phyloP scores from a whole-genome alignment of 2,888 invertebrate species.

The Unio delphinus region DNA sequence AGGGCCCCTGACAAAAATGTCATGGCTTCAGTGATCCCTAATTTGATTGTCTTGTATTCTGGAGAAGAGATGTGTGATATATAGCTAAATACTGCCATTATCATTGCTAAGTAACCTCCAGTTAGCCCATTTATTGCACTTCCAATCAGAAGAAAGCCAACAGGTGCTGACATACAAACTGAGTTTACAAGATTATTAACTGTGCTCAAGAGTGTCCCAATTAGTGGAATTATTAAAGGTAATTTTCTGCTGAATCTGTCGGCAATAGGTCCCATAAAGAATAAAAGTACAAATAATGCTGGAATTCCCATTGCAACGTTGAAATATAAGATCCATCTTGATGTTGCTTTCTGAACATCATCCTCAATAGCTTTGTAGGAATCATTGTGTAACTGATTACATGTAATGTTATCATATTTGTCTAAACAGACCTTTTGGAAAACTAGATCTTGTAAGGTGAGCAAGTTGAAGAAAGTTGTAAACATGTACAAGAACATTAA shows the following conservation, averaged over 20 bases:
- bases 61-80: conserved; percentile 83
- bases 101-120: conserved; percentile 71
- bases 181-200: conserved; percentile 60
- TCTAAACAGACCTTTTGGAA: conserved; percentile 69
- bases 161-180: conserved; percentile 47
- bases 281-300: conserved; percentile 61
- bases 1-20: conserved; percentile 88
- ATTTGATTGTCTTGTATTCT: conserved; percentile 82
- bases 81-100: conserved; percentile 79
- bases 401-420: conserved; percentile 42
- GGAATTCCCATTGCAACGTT: conserved; percentile 66
- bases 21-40: conserved; percentile 86
- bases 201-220: conserved; percentile 66
- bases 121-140: conserved; percentile 69
- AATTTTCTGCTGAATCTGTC: conserved; percentile 72
- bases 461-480: conserved; percentile 76
- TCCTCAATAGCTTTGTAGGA: conserved; percentile 37
- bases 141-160: conserved; percentile 69
- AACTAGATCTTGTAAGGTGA: conserved; percentile 71
- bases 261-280: conserved; percentile 69
- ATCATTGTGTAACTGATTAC: conserved; percentile 42
- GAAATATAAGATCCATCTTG: conserved; percentile 65
- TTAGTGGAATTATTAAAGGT: conserved; percentile 70
- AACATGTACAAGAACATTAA: conserved; percentile 91
- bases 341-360: conserved; percentile 65